Base-by-base conservation (phyloP, 2,797 vertebrate genomes). In the Sciurus carolinensis region DNA sequence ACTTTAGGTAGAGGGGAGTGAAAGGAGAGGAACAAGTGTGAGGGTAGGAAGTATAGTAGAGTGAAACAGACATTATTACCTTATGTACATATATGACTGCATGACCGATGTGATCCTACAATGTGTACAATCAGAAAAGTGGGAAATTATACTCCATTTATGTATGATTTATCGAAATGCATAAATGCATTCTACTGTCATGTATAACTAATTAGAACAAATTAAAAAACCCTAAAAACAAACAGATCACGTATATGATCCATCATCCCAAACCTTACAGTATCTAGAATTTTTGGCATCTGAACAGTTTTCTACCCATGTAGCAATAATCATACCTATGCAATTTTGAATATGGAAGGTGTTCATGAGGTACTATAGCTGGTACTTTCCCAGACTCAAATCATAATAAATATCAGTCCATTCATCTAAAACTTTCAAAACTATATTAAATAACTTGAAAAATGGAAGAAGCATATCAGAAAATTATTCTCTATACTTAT, bases 381-480 rank as follows among this genome's bases (percentile, higher is more conserved):
- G 96, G 50, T 36, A 84, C 0, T 81, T 97, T 93, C 77, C 62
- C 62, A 93, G 50, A 93, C 30, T 92, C 26, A 75, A 92, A 87
- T 83, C 64, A 96, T 2, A 96, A 7, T 36, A 83, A 75, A 90
- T 84, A 36, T 93, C 3, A 73, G 18, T 73, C 33, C 92, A 44
- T 66, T 82, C 33, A 90, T 30, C 30, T 2, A 96, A 76, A 95
- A 87, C n/a, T 93, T 92, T 77, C 75, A 95, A 93, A 92, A 87
- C 87, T 89, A 28, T 89, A 94, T 76, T 94, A 90, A 89, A 86
- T 81, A 84, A 94, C 54, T 94, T 95, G 36, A 87, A 95, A 97
- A 96, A 73, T 57, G 1, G 90, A 85, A 79, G 69, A 94, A 87
- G 39, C n/a, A 93, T 73, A 77, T 59, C 73, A 30, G 47, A 24